These are phyloP conservation scores for Phaenicophaeus curvirostris DNA, from an alignment of 2,797 vertebrate species.

Conservation along the genomic window DNA sequence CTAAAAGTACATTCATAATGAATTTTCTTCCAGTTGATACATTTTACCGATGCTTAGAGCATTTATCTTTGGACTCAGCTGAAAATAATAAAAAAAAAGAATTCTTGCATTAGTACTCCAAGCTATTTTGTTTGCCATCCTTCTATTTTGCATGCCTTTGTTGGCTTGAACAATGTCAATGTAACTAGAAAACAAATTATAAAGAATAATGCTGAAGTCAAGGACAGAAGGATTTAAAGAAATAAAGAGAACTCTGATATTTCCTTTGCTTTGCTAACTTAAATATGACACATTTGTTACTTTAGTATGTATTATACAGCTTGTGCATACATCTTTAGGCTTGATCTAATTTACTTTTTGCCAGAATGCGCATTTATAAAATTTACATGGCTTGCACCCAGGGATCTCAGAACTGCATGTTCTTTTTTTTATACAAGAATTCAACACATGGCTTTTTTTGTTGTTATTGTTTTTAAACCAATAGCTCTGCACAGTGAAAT, in stretches of 20 bases:
- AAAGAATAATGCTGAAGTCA: not conserved
- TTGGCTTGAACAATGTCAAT: not conserved
- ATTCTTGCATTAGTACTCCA: not conserved
- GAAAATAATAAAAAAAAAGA: not conserved
- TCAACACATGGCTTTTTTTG: no score
- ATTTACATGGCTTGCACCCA: no score
- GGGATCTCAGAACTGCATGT: no score
- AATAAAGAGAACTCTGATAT: not conserved
- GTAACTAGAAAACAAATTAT: not conserved
- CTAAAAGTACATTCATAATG: not conserved
- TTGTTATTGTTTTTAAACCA: no score
- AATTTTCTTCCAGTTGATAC: not conserved
- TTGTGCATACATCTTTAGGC: no score
- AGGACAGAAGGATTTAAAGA: not conserved
- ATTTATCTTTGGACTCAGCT: not conserved
- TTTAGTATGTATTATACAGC: no score
- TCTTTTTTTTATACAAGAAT: no score
- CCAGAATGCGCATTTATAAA: no score
- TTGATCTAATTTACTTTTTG: no score
- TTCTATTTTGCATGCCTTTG: not conserved
- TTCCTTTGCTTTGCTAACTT: not conserved
- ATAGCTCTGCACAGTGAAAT: no score
- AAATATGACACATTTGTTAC: no score
- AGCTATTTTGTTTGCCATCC: not conserved
- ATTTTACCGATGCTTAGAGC: not conserved